Conservation (phyloP, 2,797 vertebrate genomes). For the Naso thynnoides region DNA sequence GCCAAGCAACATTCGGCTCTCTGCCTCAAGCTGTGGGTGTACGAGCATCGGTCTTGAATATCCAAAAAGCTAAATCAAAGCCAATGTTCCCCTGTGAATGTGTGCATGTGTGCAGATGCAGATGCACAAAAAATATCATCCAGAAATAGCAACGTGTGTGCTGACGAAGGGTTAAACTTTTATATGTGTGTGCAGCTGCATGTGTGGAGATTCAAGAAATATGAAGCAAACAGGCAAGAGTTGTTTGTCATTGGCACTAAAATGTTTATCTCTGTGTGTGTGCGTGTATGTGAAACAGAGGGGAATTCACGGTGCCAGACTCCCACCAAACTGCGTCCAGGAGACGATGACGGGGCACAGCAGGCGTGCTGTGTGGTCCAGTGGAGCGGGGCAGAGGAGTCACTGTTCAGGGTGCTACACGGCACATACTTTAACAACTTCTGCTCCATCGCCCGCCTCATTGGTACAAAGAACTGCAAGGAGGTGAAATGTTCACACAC, state of each 20-base stretch:
- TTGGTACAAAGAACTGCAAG: slow-evolving; percentile 96
- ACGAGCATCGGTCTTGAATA: slow-evolving; percentile 61
- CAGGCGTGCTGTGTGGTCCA: slow-evolving; percentile 83
- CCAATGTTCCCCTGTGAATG: slow-evolving; percentile 5
- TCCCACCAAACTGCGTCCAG: slow-evolving; percentile 91
- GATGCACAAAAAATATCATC: slow-evolving; percentile 5
- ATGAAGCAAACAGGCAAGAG: slow-evolving; percentile 18
- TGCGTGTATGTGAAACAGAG: slow-evolving; percentile 81
- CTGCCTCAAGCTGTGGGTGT: slow-evolving; percentile 59
- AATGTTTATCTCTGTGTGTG: slow-evolving; percentile 19
- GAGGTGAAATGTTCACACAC: slow-evolving; percentile 83
- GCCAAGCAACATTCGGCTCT: slow-evolving; percentile 74
- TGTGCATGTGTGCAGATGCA: neutral
- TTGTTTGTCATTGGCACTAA: slow-evolving; percentile 3
- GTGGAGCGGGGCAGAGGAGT: slow-evolving; percentile 96
- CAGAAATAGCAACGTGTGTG: slow-evolving; percentile 22
- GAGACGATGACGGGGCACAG: slow-evolving; percentile 80
- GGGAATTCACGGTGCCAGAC: slow-evolving; percentile 96
- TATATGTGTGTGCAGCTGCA: slow-evolving; percentile 9
- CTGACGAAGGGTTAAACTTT: neutral
- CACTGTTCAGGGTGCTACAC: slow-evolving; percentile 95
- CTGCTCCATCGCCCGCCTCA: slow-evolving; percentile 95
- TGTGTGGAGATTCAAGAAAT: slow-evolving; percentile 9
- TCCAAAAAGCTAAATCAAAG: slow-evolving; percentile 57
- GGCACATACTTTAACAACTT: slow-evolving; percentile 99